Conservation (phyloP, 2,113 vertebrate genomes). For the Zosterops hypoxanthus region DNA sequence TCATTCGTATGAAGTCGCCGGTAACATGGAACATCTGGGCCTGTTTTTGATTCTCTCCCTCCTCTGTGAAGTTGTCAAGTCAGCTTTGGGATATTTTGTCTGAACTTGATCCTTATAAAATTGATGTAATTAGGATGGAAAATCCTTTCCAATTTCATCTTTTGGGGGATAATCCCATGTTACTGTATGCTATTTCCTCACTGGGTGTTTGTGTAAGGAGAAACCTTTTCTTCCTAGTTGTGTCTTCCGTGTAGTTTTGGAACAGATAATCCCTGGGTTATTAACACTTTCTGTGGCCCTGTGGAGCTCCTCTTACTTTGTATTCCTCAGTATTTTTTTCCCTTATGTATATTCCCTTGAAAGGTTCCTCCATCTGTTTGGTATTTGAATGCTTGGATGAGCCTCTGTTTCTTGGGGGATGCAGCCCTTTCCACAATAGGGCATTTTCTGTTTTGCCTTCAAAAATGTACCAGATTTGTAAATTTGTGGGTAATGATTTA, state of each 20-base stretch:
- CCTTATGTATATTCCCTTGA: neutral
- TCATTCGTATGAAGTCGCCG: neutral
- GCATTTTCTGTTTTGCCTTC: neutral
- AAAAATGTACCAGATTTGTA: neutral
- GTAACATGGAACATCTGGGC: neutral
- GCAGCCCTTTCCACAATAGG: neutral
- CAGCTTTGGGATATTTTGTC: conserved; percentile 8
- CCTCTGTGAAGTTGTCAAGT: conserved; percentile 8
- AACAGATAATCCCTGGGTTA: neutral
- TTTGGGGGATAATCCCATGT: neutral
- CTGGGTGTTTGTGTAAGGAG: neutral
- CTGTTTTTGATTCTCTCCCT: neutral
- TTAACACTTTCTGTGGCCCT: neutral
- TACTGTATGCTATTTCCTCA: neutral
- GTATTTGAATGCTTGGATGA: neutral
- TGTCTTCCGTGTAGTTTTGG: neutral
- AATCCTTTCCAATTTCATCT: conserved; percentile 13
- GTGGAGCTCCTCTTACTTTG: neutral
- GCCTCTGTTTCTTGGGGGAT: neutral
- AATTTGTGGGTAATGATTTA: neutral
- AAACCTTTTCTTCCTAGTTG: neutral
- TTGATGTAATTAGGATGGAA: neutral
- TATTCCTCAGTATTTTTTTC: neutral
- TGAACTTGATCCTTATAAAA: neutral
- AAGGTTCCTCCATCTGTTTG: conserved; percentile 23